phyloP scores from a whole-genome alignment of 2,113 vertebrate genomes.

The Lamprologus speciosus region DNA sequence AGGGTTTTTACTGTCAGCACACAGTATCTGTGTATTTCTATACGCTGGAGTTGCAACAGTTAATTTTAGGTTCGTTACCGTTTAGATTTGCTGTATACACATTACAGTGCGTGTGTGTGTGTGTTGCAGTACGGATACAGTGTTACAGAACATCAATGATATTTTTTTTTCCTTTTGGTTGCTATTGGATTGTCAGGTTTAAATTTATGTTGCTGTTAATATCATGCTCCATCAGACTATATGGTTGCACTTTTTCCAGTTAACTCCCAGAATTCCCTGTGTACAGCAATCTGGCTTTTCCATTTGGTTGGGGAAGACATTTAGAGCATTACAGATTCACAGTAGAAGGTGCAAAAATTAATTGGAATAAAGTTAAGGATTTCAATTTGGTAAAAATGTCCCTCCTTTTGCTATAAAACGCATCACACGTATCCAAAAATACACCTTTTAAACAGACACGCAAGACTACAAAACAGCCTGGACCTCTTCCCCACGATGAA shows the following conservation, averaged over 20 bases:
- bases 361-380: neutral
- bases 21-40: slow-evolving; percentile 50
- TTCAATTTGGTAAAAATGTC: neutral
- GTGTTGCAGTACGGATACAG: neutral
- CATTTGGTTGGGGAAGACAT: neutral
- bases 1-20: slow-evolving; percentile 11
- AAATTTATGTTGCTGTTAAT: neutral
- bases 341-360: neutral
- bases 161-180: neutral
- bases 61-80: neutral
- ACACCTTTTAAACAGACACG: neutral
- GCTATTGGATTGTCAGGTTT: neutral
- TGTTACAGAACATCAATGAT: neutral
- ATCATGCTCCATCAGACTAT: neutral
- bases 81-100: slow-evolving; percentile 2
- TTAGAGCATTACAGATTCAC: neutral
- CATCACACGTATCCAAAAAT: neutral
- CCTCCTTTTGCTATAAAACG: neutral
- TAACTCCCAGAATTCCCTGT: neutral
- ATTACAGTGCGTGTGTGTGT: neutral
- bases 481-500: slow-evolving; percentile 11
- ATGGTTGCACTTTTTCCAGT: neutral
- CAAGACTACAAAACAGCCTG: neutral
- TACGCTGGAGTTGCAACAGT: slow-evolving; percentile 2
- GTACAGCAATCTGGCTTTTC: neutral